Percentiles rank a stretch among this genome's conserved stretches.
phyloP scores from a whole-genome alignment of 2,113 vertebrate species.

The Chauna torquata region DNA sequence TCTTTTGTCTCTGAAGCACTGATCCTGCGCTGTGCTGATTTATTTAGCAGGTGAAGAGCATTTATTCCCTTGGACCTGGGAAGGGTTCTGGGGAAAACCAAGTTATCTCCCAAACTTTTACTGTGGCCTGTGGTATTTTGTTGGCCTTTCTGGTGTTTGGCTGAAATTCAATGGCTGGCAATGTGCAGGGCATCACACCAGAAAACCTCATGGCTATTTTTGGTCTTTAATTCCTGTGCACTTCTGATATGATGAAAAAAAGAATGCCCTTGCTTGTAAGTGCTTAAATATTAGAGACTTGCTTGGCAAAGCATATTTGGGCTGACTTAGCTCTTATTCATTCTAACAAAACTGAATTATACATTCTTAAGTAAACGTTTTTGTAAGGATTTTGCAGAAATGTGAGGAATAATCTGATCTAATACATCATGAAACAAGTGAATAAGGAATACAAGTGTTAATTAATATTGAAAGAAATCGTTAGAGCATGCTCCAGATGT shows the following conservation, averaged over 20 bases:
- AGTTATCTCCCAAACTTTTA: background rate
- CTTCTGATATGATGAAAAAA: background rate
- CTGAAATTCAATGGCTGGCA: background rate
- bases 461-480: background rate
- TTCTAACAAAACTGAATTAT: background rate
- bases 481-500: background rate
- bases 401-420: background rate
- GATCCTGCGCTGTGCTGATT: background rate
- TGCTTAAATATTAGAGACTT: background rate
- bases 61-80: background rate
- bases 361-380: background rate
- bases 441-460: background rate
- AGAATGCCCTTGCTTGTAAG: background rate
- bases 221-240: background rate
- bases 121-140: background rate
- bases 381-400: background rate
- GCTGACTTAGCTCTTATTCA: background rate
- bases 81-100: background rate
- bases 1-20: background rate
- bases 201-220: background rate
- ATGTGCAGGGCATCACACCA: background rate
- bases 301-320: background rate
- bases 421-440: background rate
- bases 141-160: background rate
- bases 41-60: background rate